Evolutionary conservation across 2,797 vertebrate genomes (phyloP), one percentile per base, ranked within the genome.

Genomic region (Centropyge bicolor): DNA sequence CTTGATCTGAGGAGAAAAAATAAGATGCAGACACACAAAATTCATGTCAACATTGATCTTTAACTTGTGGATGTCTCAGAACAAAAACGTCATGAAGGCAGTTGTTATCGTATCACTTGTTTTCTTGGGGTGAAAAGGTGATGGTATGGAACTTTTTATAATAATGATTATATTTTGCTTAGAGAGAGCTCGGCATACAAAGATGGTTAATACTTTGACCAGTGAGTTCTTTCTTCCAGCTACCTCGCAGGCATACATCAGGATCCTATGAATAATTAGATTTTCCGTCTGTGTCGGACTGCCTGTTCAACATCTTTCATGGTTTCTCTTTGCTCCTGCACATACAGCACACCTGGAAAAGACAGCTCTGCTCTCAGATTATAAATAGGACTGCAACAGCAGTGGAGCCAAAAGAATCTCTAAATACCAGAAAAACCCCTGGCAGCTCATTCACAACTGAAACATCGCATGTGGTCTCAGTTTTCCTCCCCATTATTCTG

Each of bases 291-390:
- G 1, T 35, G 38, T 14, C 35, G n/a, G 11, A 9, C 36, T n/a
- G 5, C 0, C 16, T 55, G 2, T 31, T 75, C 11, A 59, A 3
- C 35, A 13, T 65, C 16, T 46, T 10, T 27, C 22, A 27, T 41
- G 10, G 45, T 52, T 3, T 41, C 0, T 49, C 19, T 62, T 49
- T 74, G 56, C 45, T 46, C 66, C 20, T 64, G 61, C 48, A 61
- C 36, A 8, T 11, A 24, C 57, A 54, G 45, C 60, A 35, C 84
- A 89, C 80, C 83, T 89, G 83, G 62, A 76, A 19, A 31, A 62
- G 76, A 86, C 80, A 71, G 78, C 63, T 78, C 74, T 40, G 63
- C 84, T 79, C 78, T 83, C 79, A 72, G 49, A 45, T 38, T 87
- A 85, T 77, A 82, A 86, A 84, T 70, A 85, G 74, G 36, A 13